These are phyloP conservation scores for Varanus komodoensis DNA, from an alignment of 2,113 vertebrate species.

Conservation along the genomic window DNA sequence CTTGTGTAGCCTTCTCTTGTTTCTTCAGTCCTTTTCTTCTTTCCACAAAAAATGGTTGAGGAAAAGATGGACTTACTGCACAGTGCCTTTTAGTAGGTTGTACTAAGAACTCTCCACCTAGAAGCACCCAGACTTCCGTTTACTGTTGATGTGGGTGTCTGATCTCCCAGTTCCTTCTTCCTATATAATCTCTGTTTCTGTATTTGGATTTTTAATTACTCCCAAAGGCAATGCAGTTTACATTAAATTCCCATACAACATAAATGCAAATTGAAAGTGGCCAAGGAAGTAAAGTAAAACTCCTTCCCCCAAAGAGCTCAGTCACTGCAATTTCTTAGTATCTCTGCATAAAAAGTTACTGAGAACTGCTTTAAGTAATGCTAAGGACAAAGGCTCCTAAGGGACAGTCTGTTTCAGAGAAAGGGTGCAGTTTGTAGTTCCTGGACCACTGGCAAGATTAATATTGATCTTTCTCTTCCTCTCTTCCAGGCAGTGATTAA, in stretches of 20 bases:
- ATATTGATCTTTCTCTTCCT: not conserved
- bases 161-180: not conserved
- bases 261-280: not conserved
- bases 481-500: conserved; percentile 15
- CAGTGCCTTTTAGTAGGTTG: too few relatives aligned
- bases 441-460: not conserved
- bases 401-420: not conserved
- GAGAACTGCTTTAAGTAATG: not conserved
- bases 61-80: too few relatives aligned
- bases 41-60: too few relatives aligned
- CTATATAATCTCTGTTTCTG: not conserved
- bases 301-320: not conserved
- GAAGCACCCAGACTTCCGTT: not conserved
- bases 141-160: not conserved
- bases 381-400: not conserved
- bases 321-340: not conserved
- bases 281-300: not conserved
- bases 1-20: too few relatives aligned
- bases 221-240: not conserved
- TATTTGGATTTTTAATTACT: not conserved
- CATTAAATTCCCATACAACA: not conserved
- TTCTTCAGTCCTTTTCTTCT: too few relatives aligned
- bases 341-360: not conserved
- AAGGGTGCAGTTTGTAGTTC: not conserved
- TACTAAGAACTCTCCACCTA: too few relatives aligned